Conservation (phyloP, 2,888 invertebrate species). For the Amphipyra tragopoginis region DNA sequence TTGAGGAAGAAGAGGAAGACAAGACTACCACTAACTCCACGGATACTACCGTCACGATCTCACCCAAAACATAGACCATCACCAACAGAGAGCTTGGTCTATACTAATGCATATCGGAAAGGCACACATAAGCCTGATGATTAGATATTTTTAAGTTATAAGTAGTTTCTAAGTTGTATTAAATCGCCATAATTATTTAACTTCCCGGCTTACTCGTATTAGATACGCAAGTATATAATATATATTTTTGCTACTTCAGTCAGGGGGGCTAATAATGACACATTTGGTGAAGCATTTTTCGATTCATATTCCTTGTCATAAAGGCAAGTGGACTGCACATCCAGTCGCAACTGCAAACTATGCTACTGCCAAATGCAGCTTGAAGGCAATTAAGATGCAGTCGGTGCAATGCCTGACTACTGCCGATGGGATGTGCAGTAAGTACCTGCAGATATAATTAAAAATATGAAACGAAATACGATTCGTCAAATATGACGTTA, state of each 20-base stretch:
- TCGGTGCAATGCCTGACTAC: no score
- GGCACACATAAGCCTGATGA: slow-evolving; percentile 21
- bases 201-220: slow-evolving; percentile 5
- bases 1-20: slow-evolving; percentile 72
- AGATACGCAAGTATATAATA: slow-evolving; percentile 6
- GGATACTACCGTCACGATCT: slow-evolving; percentile 79
- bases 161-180: slow-evolving; percentile 44
- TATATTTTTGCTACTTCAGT: slow-evolving; percentile 4
- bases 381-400: no score
- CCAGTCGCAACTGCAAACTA: no score
- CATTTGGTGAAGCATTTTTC: no score
- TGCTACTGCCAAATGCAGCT: no score
- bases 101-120: slow-evolving; percentile 17
- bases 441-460: no score
- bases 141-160: slow-evolving; percentile 33
- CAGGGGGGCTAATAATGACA: no score
- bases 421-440: no score
- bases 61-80: slow-evolving; percentile 74
- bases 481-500: no score
- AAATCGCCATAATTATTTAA: slow-evolving; percentile 52
- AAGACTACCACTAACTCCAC: slow-evolving; percentile 70
- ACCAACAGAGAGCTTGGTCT: slow-evolving; percentile 7
- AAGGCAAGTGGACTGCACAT: no score
- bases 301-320: no score
- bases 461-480: no score